These are phyloP conservation scores for Brachionus rubens DNA, from an alignment of 1,140 invertebrate species.

Conservation along the genomic window DNA sequence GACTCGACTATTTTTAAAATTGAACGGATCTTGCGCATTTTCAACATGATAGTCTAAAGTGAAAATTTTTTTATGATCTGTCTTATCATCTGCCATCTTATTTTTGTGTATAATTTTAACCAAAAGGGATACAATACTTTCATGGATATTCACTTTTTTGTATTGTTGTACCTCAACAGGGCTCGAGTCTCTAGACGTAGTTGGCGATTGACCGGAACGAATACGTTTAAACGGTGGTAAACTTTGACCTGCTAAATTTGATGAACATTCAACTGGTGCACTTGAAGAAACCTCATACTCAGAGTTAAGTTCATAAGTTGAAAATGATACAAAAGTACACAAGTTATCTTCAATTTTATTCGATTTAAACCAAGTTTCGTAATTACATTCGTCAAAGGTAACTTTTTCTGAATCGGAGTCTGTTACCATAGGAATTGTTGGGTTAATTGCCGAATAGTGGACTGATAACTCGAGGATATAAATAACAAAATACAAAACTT, in stretches of 20 bases:
- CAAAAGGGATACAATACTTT: constrained; percentile 80
- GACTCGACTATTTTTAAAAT: constrained; percentile 61
- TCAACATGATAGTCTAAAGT: constrained; percentile 25
- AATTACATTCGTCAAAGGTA: constrained; percentile 53
- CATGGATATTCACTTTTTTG: constrained; percentile 60
- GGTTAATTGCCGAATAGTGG: constrained; percentile 55
- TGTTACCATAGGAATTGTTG: neutral
- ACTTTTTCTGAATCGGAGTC: neutral
- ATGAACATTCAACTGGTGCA: neutral
- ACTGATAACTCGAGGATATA: constrained; percentile 81
- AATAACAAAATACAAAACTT: constrained; percentile 76
- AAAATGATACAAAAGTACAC: constrained; percentile 65
- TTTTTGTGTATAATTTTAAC: constrained; percentile 58
- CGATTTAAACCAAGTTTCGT: constrained; percentile 71
- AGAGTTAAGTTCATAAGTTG: constrained; percentile 61
- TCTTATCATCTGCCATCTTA: constrained; percentile 56
- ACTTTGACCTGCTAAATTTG: constrained; percentile 1
- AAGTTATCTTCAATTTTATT: constrained; percentile 77
- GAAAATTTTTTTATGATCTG: constrained; percentile 51
- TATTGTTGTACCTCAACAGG: neutral
- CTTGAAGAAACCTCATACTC: constrained; percentile 63
- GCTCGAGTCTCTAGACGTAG: constrained; percentile 54
- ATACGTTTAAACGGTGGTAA: constrained; percentile 53
- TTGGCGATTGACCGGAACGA: constrained; percentile 55
- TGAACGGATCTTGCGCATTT: constrained; percentile 49